phyloP scores from a whole-genome alignment of 2,888 invertebrate genomes.

The Listrodromus nycthemerus region DNA sequence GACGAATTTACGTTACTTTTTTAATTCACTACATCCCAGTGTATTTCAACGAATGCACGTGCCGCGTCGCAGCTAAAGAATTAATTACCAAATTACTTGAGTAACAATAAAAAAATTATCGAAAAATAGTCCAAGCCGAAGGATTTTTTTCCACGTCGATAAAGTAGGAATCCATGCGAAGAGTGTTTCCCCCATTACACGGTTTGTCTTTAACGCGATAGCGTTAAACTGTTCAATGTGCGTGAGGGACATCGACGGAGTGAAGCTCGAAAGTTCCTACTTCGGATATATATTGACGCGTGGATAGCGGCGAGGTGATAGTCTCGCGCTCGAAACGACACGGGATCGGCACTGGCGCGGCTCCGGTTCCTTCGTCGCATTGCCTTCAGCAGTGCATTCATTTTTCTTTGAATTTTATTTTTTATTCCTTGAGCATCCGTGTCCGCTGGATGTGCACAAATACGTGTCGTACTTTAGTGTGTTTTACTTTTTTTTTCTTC shows the following conservation, averaged over 20 bases:
- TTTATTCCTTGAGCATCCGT: neutral
- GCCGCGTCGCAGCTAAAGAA: no score
- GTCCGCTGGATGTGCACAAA: neutral
- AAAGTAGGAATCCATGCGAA: neutral
- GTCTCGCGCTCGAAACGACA: conserved; percentile 60
- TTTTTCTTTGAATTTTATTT: neutral
- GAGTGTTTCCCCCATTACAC: neutral
- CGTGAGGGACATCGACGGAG: conserved; percentile 26
- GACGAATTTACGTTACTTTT: no score
- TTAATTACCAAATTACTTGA: no score
- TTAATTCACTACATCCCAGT: no score
- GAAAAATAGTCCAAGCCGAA: neutral
- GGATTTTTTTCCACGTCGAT: neutral
- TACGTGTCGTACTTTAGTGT: neutral
- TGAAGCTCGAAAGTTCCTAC: conserved; percentile 53
- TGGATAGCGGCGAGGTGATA: conserved; percentile 64
- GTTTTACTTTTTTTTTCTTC: neutral
- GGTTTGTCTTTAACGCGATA: conserved; percentile 15
- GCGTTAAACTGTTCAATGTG: conserved; percentile 18
- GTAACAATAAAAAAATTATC: no score
- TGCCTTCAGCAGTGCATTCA: neutral
- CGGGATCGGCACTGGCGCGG: neutral
- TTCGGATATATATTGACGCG: conserved; percentile 66
- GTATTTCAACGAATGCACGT: no score
- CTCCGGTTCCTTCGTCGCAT: conserved; percentile 22